Evolutionary conservation across 1,140 invertebrate species (phyloP), one percentile per base, ranked within the genome.

Genomic region (Laodelphax striatellus): DNA sequence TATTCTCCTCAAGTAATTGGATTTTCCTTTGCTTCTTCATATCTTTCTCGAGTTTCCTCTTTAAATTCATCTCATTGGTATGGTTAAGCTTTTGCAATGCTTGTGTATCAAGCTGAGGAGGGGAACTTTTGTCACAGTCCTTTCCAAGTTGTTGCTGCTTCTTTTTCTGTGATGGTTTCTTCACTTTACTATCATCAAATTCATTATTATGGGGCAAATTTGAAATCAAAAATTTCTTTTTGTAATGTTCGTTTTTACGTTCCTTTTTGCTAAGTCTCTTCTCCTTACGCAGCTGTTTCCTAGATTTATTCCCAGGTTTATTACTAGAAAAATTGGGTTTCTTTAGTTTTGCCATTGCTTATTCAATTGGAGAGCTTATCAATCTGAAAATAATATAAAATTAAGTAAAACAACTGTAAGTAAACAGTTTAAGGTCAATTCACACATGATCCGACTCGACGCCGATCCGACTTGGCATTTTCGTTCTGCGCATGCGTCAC

Each of bases 1-100:
- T 73, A 75, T 91, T 91, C 0, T 83, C 88, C 66, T 85, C 70
- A 14, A 80, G 62, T 13, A 91, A 69, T 64, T 84, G 80, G 64
- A 81, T 78, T 55, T 78, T 79, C 62, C 86, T 75, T 63, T 81
- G 70, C 58, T 79, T 79, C 62, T 77, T 70, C 68, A 80, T 80
- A 64, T 80, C 70, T 60, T 73, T 76, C 61, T 79, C 59, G 34
- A 82, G 65, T 68, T 77, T 76, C 53, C 74, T 70, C 56, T 62
- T 53, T 42, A 31, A 55, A 46, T 34, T 52, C 24, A 50, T 61
- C 34, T 64, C 63, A 19, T 60, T 16, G 56, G 62, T 64, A 44
- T 28, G 52, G 14, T 28, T 42, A 13, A 22, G 43, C 43, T 60
- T 42, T 10, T 57, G 24, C 57, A 50, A 53, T n/a, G 43, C 58